A percentile compares a stretch with the other conserved stretches of the same genome.
Conservation (phyloP, 2,797 vertebrate species). For the Triplophysa yarkandensis region DNA sequence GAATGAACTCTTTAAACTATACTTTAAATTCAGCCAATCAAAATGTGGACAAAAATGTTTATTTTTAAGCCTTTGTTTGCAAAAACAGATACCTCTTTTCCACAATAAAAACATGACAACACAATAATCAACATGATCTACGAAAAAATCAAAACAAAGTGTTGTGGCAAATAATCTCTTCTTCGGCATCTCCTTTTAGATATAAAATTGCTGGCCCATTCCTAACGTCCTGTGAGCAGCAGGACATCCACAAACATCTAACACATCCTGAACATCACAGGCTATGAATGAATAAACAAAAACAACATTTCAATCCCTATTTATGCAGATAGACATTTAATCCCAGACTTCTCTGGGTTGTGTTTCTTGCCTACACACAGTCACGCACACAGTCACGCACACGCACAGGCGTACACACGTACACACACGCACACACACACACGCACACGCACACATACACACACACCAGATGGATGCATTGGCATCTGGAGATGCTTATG, state of each 20-base stretch:
- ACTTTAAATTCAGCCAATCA: too few species aligned
- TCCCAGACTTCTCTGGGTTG: constrained; percentile 69
- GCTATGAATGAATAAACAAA: not conserved
- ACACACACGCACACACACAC: constrained; percentile 1
- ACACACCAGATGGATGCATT: constrained; percentile 20
- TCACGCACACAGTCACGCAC: not conserved
- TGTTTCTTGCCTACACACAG: constrained; percentile 25
- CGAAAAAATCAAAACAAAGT: too few species aligned
- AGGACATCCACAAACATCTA: not conserved
- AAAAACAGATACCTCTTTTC: too few species aligned
- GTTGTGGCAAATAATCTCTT: too few species aligned
- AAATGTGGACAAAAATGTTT: too few species aligned
- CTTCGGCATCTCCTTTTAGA: too few species aligned
- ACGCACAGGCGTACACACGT: constrained; percentile 22
- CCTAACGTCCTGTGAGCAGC: not conserved
- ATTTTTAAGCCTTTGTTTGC: too few species aligned
- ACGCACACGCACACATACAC: constrained; percentile 2
- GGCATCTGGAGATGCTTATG: constrained; percentile 17
- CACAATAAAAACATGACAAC: too few species aligned
- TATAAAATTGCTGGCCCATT: not conserved
- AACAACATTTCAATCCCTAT: constrained; percentile 65
- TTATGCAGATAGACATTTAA: constrained; percentile 69
- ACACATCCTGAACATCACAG: not conserved
- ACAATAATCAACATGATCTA: too few species aligned
- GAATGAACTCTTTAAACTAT: too few species aligned